Conservation (phyloP, 2,797 vertebrate species). For the Poeciliopsis presidionis region DNA sequence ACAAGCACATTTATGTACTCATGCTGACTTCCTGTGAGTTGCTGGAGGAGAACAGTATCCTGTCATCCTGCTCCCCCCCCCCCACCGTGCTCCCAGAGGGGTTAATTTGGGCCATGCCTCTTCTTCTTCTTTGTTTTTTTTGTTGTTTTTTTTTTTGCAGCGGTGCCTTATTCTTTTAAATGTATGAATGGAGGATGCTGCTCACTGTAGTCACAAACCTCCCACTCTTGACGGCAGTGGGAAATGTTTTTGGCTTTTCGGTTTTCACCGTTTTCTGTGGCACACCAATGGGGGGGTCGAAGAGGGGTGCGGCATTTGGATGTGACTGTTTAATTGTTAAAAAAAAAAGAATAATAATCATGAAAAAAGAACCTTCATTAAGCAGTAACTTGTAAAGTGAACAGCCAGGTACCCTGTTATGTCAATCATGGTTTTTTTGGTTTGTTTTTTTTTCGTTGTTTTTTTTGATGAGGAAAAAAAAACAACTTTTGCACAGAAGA, state of each 20-base stretch:
- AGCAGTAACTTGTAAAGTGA: conserved; percentile 73
- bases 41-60: conserved; percentile 68
- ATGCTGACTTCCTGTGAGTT: conserved; percentile 66
- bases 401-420: conserved; percentile 78
- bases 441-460: conserved; percentile 59
- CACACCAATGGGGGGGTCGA: conserved; percentile 69
- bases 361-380: conserved; percentile 50
- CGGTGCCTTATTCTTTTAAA: conserved; percentile 85
- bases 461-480: conserved; percentile 58
- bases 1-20: conserved; percentile 63
- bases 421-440: conserved; percentile 69
- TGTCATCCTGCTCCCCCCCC: conserved; percentile 64
- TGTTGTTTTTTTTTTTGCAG: conserved; percentile 70
- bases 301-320: conserved; percentile 65
- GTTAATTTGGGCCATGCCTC: conserved; percentile 71
- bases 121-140: conserved; percentile 60
- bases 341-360: conserved; percentile 34
- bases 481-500: conserved; percentile 88
- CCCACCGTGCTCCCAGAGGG: conserved; percentile 71
- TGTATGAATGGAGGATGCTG: conserved; percentile 84
- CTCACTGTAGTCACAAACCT: conserved; percentile 78
- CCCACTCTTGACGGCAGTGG: conserved; percentile 32
- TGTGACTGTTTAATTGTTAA: conserved; percentile 78
- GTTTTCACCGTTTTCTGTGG: conserved; percentile 70
- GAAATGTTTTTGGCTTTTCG: conserved; percentile 61